A percentile compares a stretch with the other conserved stretches of the same genome.
These are phyloP conservation scores for Rhinopomastus cyanomelas DNA, from an alignment of 2,113 vertebrate species.

Conservation along the genomic window DNA sequence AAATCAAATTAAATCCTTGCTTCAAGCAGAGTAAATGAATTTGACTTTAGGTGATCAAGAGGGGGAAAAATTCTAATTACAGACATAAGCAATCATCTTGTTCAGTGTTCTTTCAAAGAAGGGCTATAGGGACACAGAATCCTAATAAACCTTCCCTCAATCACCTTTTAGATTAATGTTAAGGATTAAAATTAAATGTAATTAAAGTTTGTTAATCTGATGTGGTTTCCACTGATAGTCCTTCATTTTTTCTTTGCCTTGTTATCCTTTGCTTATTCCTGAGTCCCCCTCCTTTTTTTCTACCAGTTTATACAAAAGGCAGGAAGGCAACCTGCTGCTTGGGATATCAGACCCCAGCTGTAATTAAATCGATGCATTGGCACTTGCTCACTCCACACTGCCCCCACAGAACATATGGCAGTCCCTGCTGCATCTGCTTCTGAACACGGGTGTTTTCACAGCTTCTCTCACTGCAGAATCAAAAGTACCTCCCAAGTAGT, in stretches of 20 bases:
- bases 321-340: not conserved
- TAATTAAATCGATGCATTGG: not conserved
- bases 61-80: conserved; percentile 78
- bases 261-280: not conserved
- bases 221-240: not conserved
- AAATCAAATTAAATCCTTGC: conserved; percentile 78
- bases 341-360: not conserved
- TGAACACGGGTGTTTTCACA: not conserved
- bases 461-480: not conserved
- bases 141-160: conserved; percentile 68
- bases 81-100: conserved; percentile 63
- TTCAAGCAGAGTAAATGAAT: conserved; percentile 81
- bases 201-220: conserved; percentile 74
- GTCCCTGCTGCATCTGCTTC: not conserved
- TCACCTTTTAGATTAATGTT: conserved; percentile 76
- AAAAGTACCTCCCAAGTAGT: not conserved
- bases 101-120: conserved; percentile 69
- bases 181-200: conserved; percentile 74
- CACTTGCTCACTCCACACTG: not conserved
- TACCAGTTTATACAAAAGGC: not conserved
- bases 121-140: conserved; percentile 64
- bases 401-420: not conserved
- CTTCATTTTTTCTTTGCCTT: not conserved
- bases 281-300: not conserved
- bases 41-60: conserved; percentile 79